phyloP scores from a whole-genome alignment of 2,113 vertebrate species.

The Euleptes europaea region DNA sequence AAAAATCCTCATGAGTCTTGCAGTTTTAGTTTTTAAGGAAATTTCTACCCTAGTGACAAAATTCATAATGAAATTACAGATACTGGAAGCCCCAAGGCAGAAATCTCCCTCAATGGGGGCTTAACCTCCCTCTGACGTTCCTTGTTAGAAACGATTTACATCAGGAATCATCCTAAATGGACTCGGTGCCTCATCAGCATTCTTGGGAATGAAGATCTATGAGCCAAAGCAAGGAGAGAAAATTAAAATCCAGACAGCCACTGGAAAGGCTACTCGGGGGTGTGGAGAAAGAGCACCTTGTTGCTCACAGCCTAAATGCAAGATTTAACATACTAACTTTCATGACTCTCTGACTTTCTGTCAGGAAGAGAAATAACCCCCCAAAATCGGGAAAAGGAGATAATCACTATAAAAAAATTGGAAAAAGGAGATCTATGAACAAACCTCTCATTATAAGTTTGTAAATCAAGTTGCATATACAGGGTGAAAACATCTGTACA shows the following conservation, averaged over 20 bases:
- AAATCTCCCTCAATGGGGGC: not conserved
- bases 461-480: not conserved
- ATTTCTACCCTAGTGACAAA: not conserved
- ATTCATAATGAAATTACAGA: slow-evolving; percentile 1
- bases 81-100: not conserved
- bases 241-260: not conserved
- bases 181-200: slow-evolving; percentile 17
- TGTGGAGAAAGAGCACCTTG: not conserved
- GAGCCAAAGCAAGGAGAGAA: not conserved
- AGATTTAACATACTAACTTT: not conserved
- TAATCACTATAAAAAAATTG: not conserved
- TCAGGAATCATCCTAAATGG: slow-evolving; percentile 7
- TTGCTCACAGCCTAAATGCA: not conserved
- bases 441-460: not conserved
- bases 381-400: slow-evolving; percentile 1
- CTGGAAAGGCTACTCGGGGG: not conserved
- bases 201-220: slow-evolving; percentile 18
- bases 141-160: not conserved
- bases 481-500: not conserved
- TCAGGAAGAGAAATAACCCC: not conserved
- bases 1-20: not conserved
- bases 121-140: not conserved
- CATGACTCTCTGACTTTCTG: slow-evolving; percentile 5
- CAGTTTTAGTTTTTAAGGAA: not conserved
- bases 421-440: not conserved